Evolutionary conservation across 2,888 invertebrate species (phyloP), one percentile per base, ranked within the genome.

Genomic region (Ctena decussata): DNA sequence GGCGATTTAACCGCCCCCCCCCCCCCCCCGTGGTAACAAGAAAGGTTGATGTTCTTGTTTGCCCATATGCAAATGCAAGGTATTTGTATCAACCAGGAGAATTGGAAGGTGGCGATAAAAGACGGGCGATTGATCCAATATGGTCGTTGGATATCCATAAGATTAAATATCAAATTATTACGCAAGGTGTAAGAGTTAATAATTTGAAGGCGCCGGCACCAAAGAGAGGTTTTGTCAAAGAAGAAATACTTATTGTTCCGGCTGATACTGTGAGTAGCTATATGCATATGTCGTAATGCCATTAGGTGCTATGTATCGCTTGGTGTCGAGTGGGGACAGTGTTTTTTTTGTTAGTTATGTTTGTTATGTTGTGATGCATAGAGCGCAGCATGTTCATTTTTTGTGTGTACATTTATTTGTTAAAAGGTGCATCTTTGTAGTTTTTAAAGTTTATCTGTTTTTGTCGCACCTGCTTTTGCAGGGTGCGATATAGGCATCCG

Each of bases 221-320:
- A 75, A 49, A 78, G 70, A 77, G 82, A 83, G 82, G 82, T 0
- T 82, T 82, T 82, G 78, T 83, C 24, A 78, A 83, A 72, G 84
- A 84, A 41, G 84, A 80, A 76, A 24, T 84, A 12, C 79, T 84
- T 80, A 84, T 80, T 80, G 80, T 57, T 24, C 70, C 70, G 11
- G 39, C 37, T 70, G 30, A 72, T 39, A 44, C 72, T 85, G 73
- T n/a, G n/a, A n/a, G 80, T 86, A 81, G 76, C 88, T 88, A 89
- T 89, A 90, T 84, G 91, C 85, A 82, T 89, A 65, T 78, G 82
- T 84, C 71, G 79, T 85, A 46, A 90, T 74, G 27, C 86, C 83
- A 85, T 83, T 78, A 1, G n/a, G n/a, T n/a, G 80, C 41, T 69
- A 90, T 89, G 65, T 84, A 86, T 65, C 87, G 44, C 21, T 46